phyloP scores from a whole-genome alignment of 64 coral and sea anemone species.

The Pocillopora damicornis region DNA sequence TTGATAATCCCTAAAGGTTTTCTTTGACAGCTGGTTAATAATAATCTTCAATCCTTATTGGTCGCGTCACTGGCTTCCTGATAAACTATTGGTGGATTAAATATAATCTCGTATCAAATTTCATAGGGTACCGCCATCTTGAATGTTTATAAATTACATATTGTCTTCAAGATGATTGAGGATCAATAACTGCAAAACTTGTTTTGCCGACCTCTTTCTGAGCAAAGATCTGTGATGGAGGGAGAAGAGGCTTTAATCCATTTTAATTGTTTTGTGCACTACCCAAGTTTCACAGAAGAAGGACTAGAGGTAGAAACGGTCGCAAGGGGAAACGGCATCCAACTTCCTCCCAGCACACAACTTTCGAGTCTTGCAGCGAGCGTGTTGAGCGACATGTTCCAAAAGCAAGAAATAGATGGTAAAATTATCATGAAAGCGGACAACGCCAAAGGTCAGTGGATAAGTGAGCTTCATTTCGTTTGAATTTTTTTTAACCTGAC shows the following conservation, averaged over 20 bases:
- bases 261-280: constrained; percentile 69
- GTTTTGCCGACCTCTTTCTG: not conserved
- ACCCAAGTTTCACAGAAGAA: constrained; percentile 59
- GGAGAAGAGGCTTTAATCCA: constrained; percentile 14
- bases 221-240: constrained; percentile 33
- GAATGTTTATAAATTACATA: constrained; percentile 40
- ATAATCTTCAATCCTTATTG: constrained; percentile 81
- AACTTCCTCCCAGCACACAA: constrained; percentile 34
- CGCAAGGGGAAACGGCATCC: constrained; percentile 61
- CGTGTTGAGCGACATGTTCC: constrained; percentile 87
- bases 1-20: constrained; percentile 30
- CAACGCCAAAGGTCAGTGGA: constrained; percentile 72
- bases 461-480: not conserved
- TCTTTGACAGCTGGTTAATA: constrained; percentile 70
- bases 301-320: constrained; percentile 63
- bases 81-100: constrained; percentile 76
- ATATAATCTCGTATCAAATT: constrained; percentile 77
- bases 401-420: constrained; percentile 81
- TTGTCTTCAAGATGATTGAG: constrained; percentile 9
- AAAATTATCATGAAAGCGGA: constrained; percentile 94
- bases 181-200: not conserved
- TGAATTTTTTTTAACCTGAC: not conserved
- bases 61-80: constrained; percentile 38
- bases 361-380: constrained; percentile 65
- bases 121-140: constrained; percentile 71